These are phyloP conservation scores for Pristionchus entomophagus DNA, from an alignment of 2,888 invertebrate genomes.

Conservation along the genomic window DNA sequence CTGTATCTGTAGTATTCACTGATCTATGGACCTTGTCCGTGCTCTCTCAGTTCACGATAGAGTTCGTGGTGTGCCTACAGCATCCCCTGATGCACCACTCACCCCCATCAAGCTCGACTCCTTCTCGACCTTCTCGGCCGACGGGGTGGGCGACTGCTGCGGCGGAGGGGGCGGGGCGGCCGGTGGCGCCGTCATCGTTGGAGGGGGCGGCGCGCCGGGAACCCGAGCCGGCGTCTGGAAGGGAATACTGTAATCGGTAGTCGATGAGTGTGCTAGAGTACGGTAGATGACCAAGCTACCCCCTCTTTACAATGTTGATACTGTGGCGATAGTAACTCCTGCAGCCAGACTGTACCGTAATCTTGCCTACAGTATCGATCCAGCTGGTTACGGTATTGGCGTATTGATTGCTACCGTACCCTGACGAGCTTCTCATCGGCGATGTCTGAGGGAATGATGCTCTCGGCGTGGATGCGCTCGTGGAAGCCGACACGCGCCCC, in stretches of 20 bases:
- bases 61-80: too few species aligned
- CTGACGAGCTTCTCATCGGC: not conserved
- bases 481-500: conserved; percentile 14
- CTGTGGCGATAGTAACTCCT: not conserved
- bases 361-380: not conserved
- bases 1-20: too few species aligned
- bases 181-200: not conserved
- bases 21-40: too few species aligned
- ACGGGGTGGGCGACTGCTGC: too few species aligned
- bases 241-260: not conserved
- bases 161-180: not conserved
- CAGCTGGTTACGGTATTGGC: not conserved
- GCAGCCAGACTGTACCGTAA: not conserved
- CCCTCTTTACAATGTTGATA: not conserved
- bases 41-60: too few species aligned
- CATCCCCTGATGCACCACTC: too few species aligned
- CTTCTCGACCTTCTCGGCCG: conserved; percentile 9
- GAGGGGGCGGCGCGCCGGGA: not conserved
- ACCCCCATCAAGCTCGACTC: not conserved
- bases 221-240: conserved; percentile 4
- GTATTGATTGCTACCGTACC: not conserved
- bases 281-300: conserved; percentile 5
- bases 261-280: not conserved
- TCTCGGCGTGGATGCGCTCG: conserved; percentile 33
- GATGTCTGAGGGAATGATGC: conserved; percentile 28